Evolutionary conservation across 2,113 vertebrate genomes (phyloP), one percentile per base, ranked within the genome.

Genomic region (Pagrus major): DNA sequence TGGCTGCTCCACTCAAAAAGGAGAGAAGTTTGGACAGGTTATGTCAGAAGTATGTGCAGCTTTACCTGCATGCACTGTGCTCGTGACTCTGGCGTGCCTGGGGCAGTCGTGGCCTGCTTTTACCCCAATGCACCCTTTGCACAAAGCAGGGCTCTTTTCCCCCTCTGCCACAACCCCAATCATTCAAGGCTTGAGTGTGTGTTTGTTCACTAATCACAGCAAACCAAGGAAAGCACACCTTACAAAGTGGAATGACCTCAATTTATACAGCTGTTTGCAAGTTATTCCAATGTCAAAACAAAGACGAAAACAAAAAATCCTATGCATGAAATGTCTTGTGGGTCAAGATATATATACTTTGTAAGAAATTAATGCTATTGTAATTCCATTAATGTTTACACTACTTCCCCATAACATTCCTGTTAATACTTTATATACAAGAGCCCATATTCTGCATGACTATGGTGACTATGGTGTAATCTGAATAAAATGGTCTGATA

Each of bases 321-420:
- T 94, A 94, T 95, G 94, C 95, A 95, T 94, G 94, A 91, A 79
- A 90, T 86, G 90, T 93, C 88, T 93, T 93, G 90, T 94, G 86
- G 85, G 90, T 91, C 88, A 93, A 90, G 87, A 91, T 91, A 91
- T 92, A 89, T 89, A 85, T 80, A 85, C 85, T 90, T 92, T 89
- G 86, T 85, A 90, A 91, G 55, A 88, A 89, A 86, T 76, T 56
- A 76, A 87, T 68, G 71, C 81, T 93, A 84, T 87, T 88, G 83
- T 88, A 86, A 89, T 89, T 90, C 81, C 76, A 88, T 91, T 68
- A 65, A 88, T 88, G 90, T 93, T 93, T 90, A 92, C 89, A 90
- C 85, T 84, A 83, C 66, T 83, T 78, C 56, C 76, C 78, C 81
- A 85, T 88, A 68, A 83, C 84, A 84, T 89, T 90, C 80, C 85